These are phyloP conservation scores for Saccostrea echinata DNA, from an alignment of 1,140 invertebrate genomes.

Conservation along the genomic window DNA sequence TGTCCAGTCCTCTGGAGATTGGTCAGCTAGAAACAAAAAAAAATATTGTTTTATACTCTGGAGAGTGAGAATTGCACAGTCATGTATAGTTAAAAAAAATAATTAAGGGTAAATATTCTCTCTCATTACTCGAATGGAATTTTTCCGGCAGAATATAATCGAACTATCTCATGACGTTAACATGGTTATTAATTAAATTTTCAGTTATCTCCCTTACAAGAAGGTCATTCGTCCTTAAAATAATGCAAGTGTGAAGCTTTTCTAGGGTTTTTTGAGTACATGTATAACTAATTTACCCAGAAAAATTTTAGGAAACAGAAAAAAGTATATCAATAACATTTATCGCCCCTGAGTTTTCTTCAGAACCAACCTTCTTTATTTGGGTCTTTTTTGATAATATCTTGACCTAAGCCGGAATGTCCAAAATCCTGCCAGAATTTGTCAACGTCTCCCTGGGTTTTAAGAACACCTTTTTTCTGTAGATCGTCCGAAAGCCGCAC, in stretches of 20 bases:
- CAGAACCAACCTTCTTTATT: background rate
- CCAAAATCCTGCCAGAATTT: slow-evolving; percentile 59
- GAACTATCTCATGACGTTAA: no score
- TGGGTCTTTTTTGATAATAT: background rate
- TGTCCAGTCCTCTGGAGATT: background rate
- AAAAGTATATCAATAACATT: no score
- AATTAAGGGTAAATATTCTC: no score
- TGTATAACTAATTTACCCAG: no score
- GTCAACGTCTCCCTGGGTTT: slow-evolving; percentile 48
- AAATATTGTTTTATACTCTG: no score
- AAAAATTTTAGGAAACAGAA: no score
- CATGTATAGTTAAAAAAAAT: no score
- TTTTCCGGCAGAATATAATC: no score
- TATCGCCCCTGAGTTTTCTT: no score
- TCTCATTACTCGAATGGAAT: no score
- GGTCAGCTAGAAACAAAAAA: background rate
- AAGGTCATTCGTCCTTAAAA: background rate
- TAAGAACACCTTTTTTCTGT: slow-evolving; percentile 54
- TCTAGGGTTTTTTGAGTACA: background rate
- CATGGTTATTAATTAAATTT: no score
- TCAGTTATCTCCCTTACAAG: background rate
- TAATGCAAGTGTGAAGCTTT: background rate
- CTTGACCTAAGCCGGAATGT: background rate
- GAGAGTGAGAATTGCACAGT: no score
- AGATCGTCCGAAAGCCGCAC: slow-evolving; percentile 53